Base-by-base conservation (phyloP, 1,140 invertebrate species). In the Maconellicoccus hirsutus region DNA sequence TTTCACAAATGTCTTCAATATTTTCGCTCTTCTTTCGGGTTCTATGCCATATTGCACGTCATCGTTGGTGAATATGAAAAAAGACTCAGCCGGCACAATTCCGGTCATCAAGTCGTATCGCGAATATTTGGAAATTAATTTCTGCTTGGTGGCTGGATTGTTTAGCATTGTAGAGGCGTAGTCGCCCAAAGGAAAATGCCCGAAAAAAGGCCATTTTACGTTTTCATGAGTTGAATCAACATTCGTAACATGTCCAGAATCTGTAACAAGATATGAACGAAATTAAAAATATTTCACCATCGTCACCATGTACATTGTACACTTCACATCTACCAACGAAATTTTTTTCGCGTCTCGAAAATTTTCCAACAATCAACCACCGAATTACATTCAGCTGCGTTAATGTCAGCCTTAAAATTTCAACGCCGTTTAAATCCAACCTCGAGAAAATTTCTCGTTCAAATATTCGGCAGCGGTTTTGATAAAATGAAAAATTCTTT, bases 21-120 rank as follows among this genome's bases (percentile, higher is more conserved):
- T 93, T 79, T 92, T 91, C 52, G 92, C 90, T 73, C 94, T 84
- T 74, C 91, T 82, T 76, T 91, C 88, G 0, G 89, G 87, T 77
- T 94, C 91, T 74, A 98, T 93, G 1, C 96, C 96, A 76, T 93
- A 90, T 76, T 91, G 88, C n/a, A 95, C 87, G 76, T 98, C 94
- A 69, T 91, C 88, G 0, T 92, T 90, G 74, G 90, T 93, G 76
- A 98, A 88, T 59, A 91, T 87, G 79, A 92, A 91, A 80, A 90
- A 93, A 2, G 93, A 88, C 77, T 93, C 90, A 0, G 90, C 88
- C 76, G 87, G 86, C 59, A 90, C 90, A 2, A 96, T 91, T 2
- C 96, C 96, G 71, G 96, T 84, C 84, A 98, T 86, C n/a, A 98
- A 81, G 79, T 96, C 93, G 79, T 94, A 95, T 77, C 89, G 88